Evolutionary conservation across 2,888 invertebrate genomes (phyloP).

Genomic region (Cheilosia scutellata): DNA sequence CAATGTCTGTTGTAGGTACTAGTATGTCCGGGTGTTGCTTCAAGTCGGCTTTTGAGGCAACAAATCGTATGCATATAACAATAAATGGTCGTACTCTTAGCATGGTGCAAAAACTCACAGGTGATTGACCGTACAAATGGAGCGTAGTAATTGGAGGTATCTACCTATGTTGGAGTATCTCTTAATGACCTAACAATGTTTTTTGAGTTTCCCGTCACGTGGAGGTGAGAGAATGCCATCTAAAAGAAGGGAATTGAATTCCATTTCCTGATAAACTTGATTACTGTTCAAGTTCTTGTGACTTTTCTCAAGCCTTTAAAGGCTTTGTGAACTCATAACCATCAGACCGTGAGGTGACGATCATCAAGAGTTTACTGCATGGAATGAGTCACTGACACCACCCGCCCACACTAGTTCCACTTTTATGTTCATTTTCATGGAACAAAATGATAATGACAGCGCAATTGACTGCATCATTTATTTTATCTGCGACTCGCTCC

Average conservation of each 20-base stretch:
- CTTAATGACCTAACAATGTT: constrained; percentile 48
- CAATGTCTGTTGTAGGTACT: constrained; percentile 7
- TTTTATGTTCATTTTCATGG: constrained; percentile 20
- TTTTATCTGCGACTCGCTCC: constrained; percentile 40
- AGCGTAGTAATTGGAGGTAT: constrained; percentile 20
- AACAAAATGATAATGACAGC: constrained; percentile 38
- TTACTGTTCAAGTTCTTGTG: not conserved
- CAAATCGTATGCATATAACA: constrained; percentile 37
- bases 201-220: constrained; percentile 56
- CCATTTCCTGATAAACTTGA: constrained; percentile 13
- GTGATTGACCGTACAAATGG: constrained; percentile 58
- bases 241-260: not conserved
- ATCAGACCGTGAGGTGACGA: constrained; percentile 24
- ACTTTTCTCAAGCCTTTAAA: not conserved
- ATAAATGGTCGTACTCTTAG: constrained; percentile 4
- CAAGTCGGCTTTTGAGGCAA: constrained; percentile 33
- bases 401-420: constrained; percentile 29
- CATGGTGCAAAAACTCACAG: constrained; percentile 55
- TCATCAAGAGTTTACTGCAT: constrained; percentile 8
- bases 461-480: constrained; percentile 47
- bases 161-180: not conserved
- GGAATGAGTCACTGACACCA: constrained; percentile 32
- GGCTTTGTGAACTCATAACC: constrained; percentile 36
- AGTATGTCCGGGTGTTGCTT: constrained; percentile 28
- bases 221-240: constrained; percentile 13